A percentile compares a stretch with the other conserved stretches of the same genome.
Evolutionary conservation across 2,113 vertebrate species (phyloP).

Genomic region (Xerus inauris): DNA sequence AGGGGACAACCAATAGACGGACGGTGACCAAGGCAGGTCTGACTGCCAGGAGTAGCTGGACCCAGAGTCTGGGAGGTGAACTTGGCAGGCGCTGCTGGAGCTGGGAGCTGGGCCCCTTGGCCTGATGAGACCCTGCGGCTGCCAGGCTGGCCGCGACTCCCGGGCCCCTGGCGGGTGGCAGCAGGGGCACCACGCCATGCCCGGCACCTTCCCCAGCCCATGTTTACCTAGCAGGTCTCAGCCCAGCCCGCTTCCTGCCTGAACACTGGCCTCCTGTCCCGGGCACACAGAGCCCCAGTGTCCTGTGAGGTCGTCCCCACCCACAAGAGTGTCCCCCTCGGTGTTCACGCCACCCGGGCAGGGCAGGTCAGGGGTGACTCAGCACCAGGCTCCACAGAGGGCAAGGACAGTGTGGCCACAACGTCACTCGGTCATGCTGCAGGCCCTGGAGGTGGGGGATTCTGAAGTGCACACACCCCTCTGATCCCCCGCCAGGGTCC

Average conservation of each 20-base stretch:
- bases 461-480: rapidly evolving
- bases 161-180: not conserved
- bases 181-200: not conserved
- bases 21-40: not conserved
- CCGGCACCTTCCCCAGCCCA: conserved; percentile 48
- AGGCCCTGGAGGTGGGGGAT: not conserved
- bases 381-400: not conserved
- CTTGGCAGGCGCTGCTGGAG: not conserved
- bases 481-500: not conserved
- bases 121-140: not conserved
- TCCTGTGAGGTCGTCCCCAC: not conserved
- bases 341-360: conserved; percentile 38
- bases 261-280: conserved; percentile 68
- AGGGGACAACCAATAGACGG: not conserved
- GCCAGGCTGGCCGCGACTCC: conserved; percentile 31
- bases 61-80: not conserved
- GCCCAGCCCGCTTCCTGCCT: conserved; percentile 74
- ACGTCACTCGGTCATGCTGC: not conserved
- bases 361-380: conserved; percentile 61
- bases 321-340: conserved; percentile 2
- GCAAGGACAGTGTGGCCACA: not conserved
- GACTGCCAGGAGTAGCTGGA: not conserved
- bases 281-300: conserved; percentile 73
- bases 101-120: conserved; percentile 6
- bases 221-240: conserved; percentile 70